Base-by-base conservation (phyloP, 2,113 vertebrate species). In the Montifringilla adamsi region DNA sequence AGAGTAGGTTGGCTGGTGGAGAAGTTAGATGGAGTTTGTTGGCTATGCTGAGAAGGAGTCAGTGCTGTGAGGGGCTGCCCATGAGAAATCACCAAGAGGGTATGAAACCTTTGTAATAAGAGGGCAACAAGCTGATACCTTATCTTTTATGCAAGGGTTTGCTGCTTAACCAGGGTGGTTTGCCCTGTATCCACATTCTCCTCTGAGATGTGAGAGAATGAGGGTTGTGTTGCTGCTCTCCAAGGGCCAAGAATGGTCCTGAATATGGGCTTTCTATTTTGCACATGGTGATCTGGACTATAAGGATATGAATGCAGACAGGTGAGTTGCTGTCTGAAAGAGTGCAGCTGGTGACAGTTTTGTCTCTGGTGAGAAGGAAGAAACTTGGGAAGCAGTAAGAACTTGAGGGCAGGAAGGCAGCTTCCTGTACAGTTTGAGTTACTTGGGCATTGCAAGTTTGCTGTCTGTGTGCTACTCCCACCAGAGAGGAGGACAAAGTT, bases 381-480 rank as follows among this genome's bases (percentile, higher is more conserved):
- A 49, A 37, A 41, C 63, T 56, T 83, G 67, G 63, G 76, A 52
- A 90, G 63, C n/a, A 28, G 22, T n/a, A 20, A 35, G 49, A 62
- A 9, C 2, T 3, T 15, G 58, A 2, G 26, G 6, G 13, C 58
- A 73, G 69, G 70, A 87, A 44, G 44, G 66, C 43, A 84, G 21
- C 44, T 64, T 87, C 70, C 84, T 0, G 0, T 73, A 58, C n/a
- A n/a, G 24, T 27, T 39, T 0, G 1, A 8, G 3, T 79, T 72
- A 27, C 11, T 1, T 22, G 75, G 20, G 19, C 28, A 3, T 22
- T 47, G 15, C 87, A 23, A 0, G 0, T 87, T 85, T 80, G 70
- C 67, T 23, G 2, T 60, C 31, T 26, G 6, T 31, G 35, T 69
- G 70, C 62, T 73, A 49, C 58, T 91, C 26, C 0, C 1, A 23